Conservation (phyloP, 2,888 invertebrate species). For the Rotaria socialis region DNA sequence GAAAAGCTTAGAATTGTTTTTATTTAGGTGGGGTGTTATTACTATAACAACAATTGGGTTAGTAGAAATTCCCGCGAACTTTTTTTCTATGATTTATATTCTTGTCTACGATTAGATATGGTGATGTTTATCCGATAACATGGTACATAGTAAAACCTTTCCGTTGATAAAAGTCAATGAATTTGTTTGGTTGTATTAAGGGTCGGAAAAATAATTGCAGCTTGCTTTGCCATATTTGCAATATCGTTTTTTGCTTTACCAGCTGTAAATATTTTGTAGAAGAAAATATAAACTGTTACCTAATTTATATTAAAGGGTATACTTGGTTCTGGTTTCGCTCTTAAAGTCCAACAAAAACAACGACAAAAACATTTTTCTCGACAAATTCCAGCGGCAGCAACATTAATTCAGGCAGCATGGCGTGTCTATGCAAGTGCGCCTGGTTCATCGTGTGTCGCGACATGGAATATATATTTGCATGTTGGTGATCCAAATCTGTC, state of each 20-base stretch:
- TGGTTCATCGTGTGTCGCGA: conserved; percentile 70
- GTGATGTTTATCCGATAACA: conserved; percentile 11
- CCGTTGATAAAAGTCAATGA: neutral
- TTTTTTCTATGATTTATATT: neutral
- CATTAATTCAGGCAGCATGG: conserved; percentile 72
- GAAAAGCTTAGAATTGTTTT: neutral
- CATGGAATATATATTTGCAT: conserved; percentile 73
- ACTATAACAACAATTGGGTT: conserved; percentile 27
- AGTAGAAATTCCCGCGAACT: neutral
- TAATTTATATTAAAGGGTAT: conserved; percentile 66
- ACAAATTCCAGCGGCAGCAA: conserved; percentile 76
- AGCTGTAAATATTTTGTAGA: conserved; percentile 64
- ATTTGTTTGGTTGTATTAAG: neutral
- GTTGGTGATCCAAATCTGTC: neutral
- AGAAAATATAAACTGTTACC: no score
- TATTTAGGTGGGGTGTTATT: conserved; percentile 2
- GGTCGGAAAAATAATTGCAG: conserved; percentile 73
- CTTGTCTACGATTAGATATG: neutral
- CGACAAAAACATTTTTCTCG: conserved; percentile 79
- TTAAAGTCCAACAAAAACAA: conserved; percentile 80
- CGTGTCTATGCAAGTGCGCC: conserved; percentile 74
- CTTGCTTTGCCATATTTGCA: conserved; percentile 78
- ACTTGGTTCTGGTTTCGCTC: conserved; percentile 76
- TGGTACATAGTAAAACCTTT: neutral
- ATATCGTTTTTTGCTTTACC: conserved; percentile 81